Percentiles rank a stretch among this genome's conserved stretches.
Evolutionary conservation across 2,888 invertebrate genomes (phyloP).

Genomic region (Cataglyphis albicans): DNA sequence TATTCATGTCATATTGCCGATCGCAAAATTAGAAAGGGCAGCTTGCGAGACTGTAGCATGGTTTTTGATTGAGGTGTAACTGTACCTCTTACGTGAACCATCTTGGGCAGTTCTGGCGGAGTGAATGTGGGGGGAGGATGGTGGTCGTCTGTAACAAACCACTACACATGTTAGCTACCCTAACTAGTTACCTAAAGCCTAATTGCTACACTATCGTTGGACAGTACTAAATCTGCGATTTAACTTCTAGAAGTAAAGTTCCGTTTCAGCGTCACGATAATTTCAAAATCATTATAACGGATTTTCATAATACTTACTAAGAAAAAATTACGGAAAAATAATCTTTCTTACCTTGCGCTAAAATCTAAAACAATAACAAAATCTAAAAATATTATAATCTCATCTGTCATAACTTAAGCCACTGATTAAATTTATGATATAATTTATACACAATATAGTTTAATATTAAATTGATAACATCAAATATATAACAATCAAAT

Average conservation of each 20-base stretch:
- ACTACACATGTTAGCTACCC: constrained; percentile 86
- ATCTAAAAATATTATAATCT: constrained; percentile 2
- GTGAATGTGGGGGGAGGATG: constrained; percentile 99
- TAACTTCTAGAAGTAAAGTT: constrained; percentile 52
- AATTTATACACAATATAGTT: not conserved
- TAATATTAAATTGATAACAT: constrained; percentile 19
- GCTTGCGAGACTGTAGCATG: constrained; percentile 84
- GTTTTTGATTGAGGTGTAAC: constrained; percentile 84
- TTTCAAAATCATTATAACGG: not conserved
- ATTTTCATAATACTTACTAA: not conserved
- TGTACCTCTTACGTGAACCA: constrained; percentile 98
- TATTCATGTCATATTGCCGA: constrained; percentile 63
- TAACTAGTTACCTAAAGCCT: constrained; percentile 82
- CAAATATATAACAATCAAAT: constrained; percentile 20
- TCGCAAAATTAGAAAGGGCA: constrained; percentile 75
- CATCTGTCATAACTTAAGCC: not conserved
- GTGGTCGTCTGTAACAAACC: constrained; percentile 96
- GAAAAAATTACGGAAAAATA: not conserved
- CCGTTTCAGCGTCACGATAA: constrained; percentile 61
- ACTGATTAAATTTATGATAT: not conserved
- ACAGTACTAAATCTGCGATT: constrained; percentile 62
- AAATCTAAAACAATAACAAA: constrained; percentile 12
- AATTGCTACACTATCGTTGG: constrained; percentile 70
- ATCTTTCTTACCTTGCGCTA: constrained; percentile 40
- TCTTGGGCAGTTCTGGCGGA: constrained; percentile 99